Percentiles rank a stretch among this genome's conserved stretches.
Conservation (phyloP, 2,113 vertebrate genomes). For the Coptodon bakossiorum region DNA sequence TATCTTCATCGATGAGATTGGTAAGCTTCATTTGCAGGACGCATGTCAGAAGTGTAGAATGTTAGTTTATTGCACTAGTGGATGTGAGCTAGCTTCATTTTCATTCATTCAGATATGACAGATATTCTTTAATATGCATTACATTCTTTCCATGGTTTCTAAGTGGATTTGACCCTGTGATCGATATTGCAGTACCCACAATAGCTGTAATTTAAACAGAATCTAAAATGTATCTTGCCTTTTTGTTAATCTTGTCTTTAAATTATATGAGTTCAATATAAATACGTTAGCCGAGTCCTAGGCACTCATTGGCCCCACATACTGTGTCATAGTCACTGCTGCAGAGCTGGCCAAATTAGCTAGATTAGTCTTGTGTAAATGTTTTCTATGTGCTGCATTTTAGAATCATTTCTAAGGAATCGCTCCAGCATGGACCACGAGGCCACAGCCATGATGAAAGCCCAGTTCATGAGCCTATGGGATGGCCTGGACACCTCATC, state of each 20-base stretch:
- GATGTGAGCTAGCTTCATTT: neutral
- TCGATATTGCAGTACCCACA: neutral
- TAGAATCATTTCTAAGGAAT: conserved; percentile 77
- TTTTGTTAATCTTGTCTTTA: neutral
- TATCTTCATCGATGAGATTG: conserved; percentile 79
- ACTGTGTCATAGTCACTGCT: neutral
- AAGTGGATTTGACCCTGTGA: neutral
- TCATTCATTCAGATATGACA: neutral
- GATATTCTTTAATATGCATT: neutral
- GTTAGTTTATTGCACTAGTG: neutral
- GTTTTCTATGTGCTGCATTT: neutral
- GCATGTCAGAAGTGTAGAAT: neutral
- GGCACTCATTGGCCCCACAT: neutral
- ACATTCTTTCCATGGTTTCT: neutral
- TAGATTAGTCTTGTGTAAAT: neutral
- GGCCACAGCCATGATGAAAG: conserved; percentile 82
- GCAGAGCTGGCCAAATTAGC: neutral
- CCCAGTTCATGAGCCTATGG: conserved; percentile 84
- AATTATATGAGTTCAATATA: neutral
- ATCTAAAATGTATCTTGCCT: neutral
- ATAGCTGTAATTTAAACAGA: neutral
- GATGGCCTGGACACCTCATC: conserved; percentile 72
- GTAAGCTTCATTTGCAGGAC: conserved; percentile 39
- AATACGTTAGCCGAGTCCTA: neutral
- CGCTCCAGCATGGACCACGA: conserved; percentile 77